Evolutionary conservation across 2,888 invertebrate species (phyloP).

Genomic region (Tortricodes alternella): DNA sequence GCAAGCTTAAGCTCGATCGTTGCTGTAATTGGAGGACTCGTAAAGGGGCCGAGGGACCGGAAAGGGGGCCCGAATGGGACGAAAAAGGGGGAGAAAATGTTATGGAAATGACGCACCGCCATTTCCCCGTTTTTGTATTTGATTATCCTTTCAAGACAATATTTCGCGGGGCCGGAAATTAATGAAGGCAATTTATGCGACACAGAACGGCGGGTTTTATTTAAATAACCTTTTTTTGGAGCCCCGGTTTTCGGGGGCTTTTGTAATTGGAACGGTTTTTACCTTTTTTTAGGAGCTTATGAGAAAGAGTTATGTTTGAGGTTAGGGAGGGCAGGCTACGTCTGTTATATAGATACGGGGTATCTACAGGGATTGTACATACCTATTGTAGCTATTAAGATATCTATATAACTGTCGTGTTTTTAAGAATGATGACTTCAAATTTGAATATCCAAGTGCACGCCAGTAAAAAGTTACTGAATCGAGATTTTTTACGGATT

Average conservation of each 20-base stretch:
- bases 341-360: background rate
- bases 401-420: no score
- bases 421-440: no score
- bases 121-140: slow-evolving; percentile 83
- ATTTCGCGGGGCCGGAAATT: slow-evolving; percentile 81
- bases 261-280: slow-evolving; percentile 73
- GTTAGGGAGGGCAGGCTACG: slow-evolving; percentile 54
- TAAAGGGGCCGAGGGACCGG: slow-evolving; percentile 74
- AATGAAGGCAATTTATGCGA: slow-evolving; percentile 83
- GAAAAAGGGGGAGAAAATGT: slow-evolving; percentile 68
- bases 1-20: slow-evolving; percentile 75
- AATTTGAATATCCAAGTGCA: no score
- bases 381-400: background rate
- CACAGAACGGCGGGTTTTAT: slow-evolving; percentile 75
- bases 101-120: slow-evolving; percentile 82
- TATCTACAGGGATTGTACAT: background rate
- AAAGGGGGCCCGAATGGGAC: slow-evolving; percentile 54
- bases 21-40: slow-evolving; percentile 79
- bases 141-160: slow-evolving; percentile 84
- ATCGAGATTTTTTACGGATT: no score
- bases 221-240: slow-evolving; percentile 74
- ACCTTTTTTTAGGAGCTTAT: slow-evolving; percentile 53
- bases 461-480: no score
- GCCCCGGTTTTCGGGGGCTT: slow-evolving; percentile 69
- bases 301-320: slow-evolving; percentile 70